Conservation (phyloP, 2,888 invertebrate species). For the Nemurella pictetii region DNA sequence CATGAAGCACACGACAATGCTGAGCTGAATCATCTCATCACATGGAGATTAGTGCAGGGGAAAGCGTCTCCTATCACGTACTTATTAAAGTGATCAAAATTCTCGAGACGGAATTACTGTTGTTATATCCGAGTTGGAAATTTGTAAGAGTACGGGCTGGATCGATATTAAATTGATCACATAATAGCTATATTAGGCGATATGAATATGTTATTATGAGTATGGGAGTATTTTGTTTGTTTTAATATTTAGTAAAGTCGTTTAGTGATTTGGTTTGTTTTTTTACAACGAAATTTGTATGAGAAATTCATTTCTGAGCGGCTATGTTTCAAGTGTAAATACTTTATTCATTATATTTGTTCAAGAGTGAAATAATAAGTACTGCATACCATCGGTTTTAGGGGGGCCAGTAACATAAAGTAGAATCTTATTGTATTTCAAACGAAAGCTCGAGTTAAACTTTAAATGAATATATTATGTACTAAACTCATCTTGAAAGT, state of each 20-base stretch:
- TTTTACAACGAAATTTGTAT: too few species aligned
- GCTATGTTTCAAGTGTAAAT: too few species aligned
- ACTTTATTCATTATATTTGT: too few species aligned
- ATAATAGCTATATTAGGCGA: neutral
- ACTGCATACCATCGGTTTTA: too few species aligned
- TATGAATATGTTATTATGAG: neutral
- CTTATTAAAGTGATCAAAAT: neutral
- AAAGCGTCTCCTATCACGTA: neutral
- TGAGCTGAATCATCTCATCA: neutral
- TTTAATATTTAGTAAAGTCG: neutral
- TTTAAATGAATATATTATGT: too few species aligned
- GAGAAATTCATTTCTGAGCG: too few species aligned
- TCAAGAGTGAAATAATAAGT: too few species aligned
- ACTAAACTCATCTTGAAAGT: too few species aligned
- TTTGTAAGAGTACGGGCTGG: neutral
- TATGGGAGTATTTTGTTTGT: neutral
- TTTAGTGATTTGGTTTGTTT: neutral
- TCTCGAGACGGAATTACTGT: neutral
- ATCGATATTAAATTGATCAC: neutral
- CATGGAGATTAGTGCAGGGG: neutral
- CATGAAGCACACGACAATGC: neutral
- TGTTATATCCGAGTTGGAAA: neutral
- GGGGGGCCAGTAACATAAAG: too few species aligned
- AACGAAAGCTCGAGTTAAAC: too few species aligned
- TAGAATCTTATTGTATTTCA: too few species aligned